Base-by-base conservation (phyloP, 2,113 vertebrate genomes). In the Bombycilla garrulus region DNA sequence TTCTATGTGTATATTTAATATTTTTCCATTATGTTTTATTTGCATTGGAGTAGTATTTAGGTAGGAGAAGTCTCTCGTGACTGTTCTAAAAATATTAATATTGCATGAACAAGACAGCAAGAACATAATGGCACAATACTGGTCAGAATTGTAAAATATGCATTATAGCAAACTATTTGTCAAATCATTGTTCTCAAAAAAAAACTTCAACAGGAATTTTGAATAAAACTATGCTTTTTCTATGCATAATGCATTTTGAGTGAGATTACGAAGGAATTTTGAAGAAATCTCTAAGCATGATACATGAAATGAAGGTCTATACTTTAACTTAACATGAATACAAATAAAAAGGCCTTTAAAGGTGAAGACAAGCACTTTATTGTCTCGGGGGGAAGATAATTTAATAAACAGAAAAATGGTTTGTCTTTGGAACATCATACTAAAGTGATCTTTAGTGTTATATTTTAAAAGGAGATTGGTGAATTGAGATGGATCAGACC, bases 1-100 rank as follows among this genome's bases (percentile, higher is more conserved):
- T 90, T 86, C 54, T 81, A 0, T 90, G 51, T 90, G 87, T 93
- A 69, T 88, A 83, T 83, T 36, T 62, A 82, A 88, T 94, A 86
- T 92, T 94, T 96, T 95, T 66, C 50, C 62, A 65, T 85, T 87
- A 61, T 72, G 24, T 90, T 45, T 90, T 92, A 64, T 70, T 91
- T 88, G 76, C 83, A 62, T 80, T 83, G 33, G 54, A 45, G 44
- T 94, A 92, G 51, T 48, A 7, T 51, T 79, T 82, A 70, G 74
- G 40, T 91, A 78, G 76, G 24, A 61, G 36, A 73, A 78, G 51
- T 44, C 51, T 90, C 18, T 42, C 6, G 66, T 88, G 74, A 40
- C n/a, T 2, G 1, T 79, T 72, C 26, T 71, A 66, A 88, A 87
- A 88, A 38, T 22, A 33, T 10, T 62, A 44, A 14, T 58, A 58